These are phyloP conservation scores for Palythoa grandiflora DNA, from an alignment of 92 coral and sea anemone genomes.

Conservation along the genomic window DNA sequence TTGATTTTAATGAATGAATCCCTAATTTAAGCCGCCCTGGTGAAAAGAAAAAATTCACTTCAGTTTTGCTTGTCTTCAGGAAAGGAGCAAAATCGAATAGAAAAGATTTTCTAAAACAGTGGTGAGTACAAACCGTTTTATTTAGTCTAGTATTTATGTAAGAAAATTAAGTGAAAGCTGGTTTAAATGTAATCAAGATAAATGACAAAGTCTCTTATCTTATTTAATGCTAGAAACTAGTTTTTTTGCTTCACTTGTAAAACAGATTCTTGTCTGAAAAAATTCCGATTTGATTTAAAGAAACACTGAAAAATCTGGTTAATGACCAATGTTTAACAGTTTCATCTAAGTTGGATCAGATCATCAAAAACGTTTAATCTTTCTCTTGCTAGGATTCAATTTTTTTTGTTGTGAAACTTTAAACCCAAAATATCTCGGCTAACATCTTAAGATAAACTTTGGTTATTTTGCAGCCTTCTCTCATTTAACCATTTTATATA, in stretches of 20 bases:
- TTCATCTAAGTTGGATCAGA: constrained; percentile 60
- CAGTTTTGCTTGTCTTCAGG: constrained; percentile 39
- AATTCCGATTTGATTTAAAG: background rate
- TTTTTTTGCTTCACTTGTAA: constrained; percentile 3
- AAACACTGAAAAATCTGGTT: background rate
- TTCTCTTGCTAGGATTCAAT: constrained; percentile 73
- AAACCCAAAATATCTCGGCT: constrained; percentile 82
- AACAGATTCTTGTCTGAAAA: background rate
- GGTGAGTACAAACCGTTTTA: constrained; percentile 37
- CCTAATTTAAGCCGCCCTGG: constrained; percentile 73
- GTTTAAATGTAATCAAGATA: constrained; percentile 18
- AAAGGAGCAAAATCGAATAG: constrained; percentile 39
- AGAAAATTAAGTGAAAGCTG: background rate
- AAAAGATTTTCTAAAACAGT: background rate
- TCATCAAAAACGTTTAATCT: constrained; percentile 77
- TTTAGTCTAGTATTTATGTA: background rate
- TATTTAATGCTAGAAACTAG: constrained; percentile 26
- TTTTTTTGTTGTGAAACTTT: constrained; percentile 82
- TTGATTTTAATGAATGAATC: constrained; percentile 88
- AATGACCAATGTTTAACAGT: constrained; percentile 24
- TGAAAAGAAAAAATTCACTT: constrained; percentile 64
- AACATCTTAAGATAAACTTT: constrained; percentile 74
- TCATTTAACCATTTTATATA: constrained; percentile 55
- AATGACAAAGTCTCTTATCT: constrained; percentile 27
- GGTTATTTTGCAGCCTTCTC: constrained; percentile 39